Base-by-base conservation (phyloP, 2,113 vertebrate species). In the Ictidomys tridecemlineatus region DNA sequence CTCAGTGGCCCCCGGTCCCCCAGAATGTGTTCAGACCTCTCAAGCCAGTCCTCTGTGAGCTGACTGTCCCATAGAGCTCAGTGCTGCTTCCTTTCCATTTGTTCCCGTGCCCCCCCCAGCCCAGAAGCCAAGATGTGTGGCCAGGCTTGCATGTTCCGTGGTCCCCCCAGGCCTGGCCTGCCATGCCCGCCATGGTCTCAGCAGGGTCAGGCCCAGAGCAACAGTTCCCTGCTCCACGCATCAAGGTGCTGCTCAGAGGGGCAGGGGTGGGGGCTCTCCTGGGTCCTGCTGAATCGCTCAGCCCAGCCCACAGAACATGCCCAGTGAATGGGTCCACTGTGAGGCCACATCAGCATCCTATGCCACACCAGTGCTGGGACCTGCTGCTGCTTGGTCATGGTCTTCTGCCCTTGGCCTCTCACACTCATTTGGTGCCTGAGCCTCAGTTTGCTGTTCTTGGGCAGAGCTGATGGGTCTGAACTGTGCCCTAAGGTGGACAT, bases 341-440 rank as follows among this genome's bases (percentile, higher is more conserved):
- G 0, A 58, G 67, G 34, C 10, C 0, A 0, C 4, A 4, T 61
- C 0, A 0, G 42, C 37, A 9, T 53, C 63, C 63, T 74, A 26
- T 14, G 20, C 56, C 39, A 63, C 17, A 16, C 51, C 51, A 53
- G 51, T 16, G 51, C 51, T 11, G 51, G 13, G 51, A 11, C 51
- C 51, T 51, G 51, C 12, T 53, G 20, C 85, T 22, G 0, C 63
- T 11, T 45, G 2, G 1, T 28, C 63, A 65, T 34, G 45, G 51
- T 9, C 73, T 26, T 9, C 32, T 53, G 51, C 51, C 53, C n/a
- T 18, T 4, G 13, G 37, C 72, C 14, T 1, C 61, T 45, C 8
- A 1, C 0, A 0, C 34, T 53, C 72, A 8, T 10, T 8, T 45
- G 10, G 37, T 0, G 8, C 17, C 51, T 11, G 42, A 65, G 42